These are phyloP conservation scores for Turritopsis dohrnii DNA, from an alignment of 30 jellyfish, hydroid and myxozoan genomes.

Conservation along the genomic window DNA sequence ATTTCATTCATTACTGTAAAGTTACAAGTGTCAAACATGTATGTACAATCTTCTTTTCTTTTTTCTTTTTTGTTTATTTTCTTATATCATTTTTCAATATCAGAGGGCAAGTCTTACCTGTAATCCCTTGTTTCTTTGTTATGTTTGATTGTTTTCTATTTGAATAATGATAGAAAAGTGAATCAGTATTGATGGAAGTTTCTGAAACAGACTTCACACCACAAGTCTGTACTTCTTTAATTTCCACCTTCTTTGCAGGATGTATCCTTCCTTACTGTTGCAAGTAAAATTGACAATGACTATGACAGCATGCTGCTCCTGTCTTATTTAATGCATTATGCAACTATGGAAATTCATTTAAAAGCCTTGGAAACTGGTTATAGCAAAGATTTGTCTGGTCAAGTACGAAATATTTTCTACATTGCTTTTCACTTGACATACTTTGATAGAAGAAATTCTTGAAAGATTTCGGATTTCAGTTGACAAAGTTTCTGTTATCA, in stretches of 20 bases:
- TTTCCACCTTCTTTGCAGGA: not conserved
- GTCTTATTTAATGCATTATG: not conserved
- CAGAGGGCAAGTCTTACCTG: not conserved
- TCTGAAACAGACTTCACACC: not conserved
- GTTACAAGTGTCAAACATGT: not conserved
- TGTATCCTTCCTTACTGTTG: not conserved
- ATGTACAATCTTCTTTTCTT: not conserved
- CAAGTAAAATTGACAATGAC: not conserved
- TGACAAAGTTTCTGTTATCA: not conserved
- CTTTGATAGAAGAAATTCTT: not conserved
- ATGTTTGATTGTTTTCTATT: too few species aligned
- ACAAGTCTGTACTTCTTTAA: too few species aligned
- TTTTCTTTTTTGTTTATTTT: not conserved
- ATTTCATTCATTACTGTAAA: slow-evolving; percentile 16
- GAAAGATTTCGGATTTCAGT: not conserved
- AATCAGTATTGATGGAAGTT: too few species aligned
- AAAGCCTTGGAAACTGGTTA: slow-evolving; percentile 31
- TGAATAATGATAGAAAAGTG: too few species aligned
- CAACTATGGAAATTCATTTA: slow-evolving; percentile 25
- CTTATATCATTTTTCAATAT: too few species aligned
- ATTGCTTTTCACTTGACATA: too few species aligned
- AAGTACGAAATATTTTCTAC: slow-evolving; percentile 15
- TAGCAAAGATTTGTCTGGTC: slow-evolving; percentile 35
- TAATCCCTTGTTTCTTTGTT: not conserved
- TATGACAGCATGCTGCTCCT: not conserved